Conservation (phyloP, 2,113 vertebrate species). For the Glaucomys volans region DNA sequence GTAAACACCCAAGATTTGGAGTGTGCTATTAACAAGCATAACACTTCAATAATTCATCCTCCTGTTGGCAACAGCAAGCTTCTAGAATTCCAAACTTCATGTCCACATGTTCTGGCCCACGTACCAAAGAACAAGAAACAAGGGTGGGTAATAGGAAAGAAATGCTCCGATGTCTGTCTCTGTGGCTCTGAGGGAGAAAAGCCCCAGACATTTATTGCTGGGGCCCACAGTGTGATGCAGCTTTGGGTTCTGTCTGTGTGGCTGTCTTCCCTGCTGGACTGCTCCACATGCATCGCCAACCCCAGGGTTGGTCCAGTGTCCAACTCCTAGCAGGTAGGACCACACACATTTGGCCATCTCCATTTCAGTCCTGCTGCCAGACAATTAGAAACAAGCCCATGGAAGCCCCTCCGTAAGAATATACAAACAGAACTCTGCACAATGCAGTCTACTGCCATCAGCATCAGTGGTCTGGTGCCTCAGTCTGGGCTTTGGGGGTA, state of each 20-base stretch:
- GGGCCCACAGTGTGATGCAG: background rate
- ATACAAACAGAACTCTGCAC: background rate
- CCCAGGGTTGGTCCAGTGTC: background rate
- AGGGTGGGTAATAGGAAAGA: background rate
- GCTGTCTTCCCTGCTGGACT: background rate
- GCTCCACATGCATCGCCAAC: background rate
- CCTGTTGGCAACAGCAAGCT: background rate
- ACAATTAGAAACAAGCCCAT: background rate
- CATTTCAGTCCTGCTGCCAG: background rate
- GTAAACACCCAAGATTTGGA: background rate
- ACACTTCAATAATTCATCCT: background rate
- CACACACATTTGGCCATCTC: background rate
- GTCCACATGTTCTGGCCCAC: background rate
- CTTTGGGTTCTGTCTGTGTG: background rate
- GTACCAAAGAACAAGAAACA: background rate
- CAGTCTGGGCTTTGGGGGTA: background rate
- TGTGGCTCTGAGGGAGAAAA: background rate
- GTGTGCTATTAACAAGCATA: background rate
- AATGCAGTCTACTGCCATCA: accelerated
- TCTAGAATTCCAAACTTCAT: constrained; percentile 4
- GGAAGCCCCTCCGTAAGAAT: background rate
- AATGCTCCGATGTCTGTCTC: background rate
- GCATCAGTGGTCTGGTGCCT: background rate
- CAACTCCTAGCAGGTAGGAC: background rate
- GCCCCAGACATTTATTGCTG: background rate